Percentiles rank a stretch among this genome's conserved stretches.
phyloP scores from a whole-genome alignment of 2,113 vertebrate genomes.

The Nymphicus hollandicus region DNA sequence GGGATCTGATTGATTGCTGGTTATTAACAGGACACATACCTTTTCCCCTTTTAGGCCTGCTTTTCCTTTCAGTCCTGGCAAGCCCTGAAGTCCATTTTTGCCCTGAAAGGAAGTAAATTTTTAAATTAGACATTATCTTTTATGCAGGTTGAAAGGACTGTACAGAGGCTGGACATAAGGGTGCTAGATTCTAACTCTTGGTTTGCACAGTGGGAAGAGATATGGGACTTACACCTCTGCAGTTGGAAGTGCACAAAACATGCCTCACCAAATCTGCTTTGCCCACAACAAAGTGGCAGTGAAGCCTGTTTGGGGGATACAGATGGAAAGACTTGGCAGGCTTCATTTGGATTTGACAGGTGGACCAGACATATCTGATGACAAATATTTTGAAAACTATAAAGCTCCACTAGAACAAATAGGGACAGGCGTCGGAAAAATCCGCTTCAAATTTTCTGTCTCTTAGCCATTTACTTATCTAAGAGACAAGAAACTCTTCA shows the following conservation, averaged over 20 bases:
- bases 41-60: constrained; percentile 79
- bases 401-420: background rate
- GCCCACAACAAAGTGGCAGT: background rate
- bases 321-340: background rate
- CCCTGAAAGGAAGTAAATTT: constrained; percentile 66
- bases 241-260: background rate
- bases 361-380: background rate
- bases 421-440: background rate
- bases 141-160: background rate
- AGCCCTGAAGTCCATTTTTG: constrained; percentile 28
- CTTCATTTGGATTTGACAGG: background rate
- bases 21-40: constrained; percentile 48
- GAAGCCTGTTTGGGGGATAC: background rate
- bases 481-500: background rate
- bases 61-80: constrained; percentile 75
- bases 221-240: background rate
- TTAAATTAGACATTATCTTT: background rate
- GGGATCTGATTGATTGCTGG: background rate
- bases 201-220: background rate
- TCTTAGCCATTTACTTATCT: background rate
- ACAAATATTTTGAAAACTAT: background rate
- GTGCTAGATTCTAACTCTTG: background rate
- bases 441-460: background rate
- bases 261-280: background rate
- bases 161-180: background rate